phyloP scores from a whole-genome alignment of 2,113 vertebrate species.

The Furnarius figulus region DNA sequence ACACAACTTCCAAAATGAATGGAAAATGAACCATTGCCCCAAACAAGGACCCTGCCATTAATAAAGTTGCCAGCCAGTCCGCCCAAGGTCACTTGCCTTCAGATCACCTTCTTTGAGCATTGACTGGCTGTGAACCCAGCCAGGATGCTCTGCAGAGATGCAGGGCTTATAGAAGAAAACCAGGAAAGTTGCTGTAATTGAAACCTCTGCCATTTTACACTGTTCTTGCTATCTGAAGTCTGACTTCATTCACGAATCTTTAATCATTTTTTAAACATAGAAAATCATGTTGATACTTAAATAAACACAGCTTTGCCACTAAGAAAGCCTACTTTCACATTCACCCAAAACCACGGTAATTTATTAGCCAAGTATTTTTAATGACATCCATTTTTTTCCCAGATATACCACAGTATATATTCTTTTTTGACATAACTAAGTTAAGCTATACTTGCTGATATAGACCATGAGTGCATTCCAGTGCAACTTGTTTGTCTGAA shows the following conservation, averaged over 20 bases:
- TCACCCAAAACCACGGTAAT: neutral
- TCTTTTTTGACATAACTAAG: neutral
- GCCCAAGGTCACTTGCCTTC: neutral
- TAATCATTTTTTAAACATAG: neutral
- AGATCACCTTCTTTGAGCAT: neutral
- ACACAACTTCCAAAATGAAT: neutral
- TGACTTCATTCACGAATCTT: neutral
- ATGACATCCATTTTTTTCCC: neutral
- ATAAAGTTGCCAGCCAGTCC: neutral
- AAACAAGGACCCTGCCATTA: neutral
- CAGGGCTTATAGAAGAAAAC: neutral
- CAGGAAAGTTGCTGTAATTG: neutral
- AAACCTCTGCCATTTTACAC: neutral
- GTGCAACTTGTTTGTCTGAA: neutral
- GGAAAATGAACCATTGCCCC: neutral
- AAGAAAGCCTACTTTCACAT: neutral
- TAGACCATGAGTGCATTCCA: slow-evolving; percentile 10
- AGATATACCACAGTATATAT: neutral
- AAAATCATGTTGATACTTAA: neutral
- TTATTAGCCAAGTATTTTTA: neutral
- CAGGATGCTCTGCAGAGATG: neutral
- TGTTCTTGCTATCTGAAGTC: neutral
- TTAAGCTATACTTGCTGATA: neutral
- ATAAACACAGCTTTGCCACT: neutral
- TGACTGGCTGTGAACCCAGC: neutral